Conservation (phyloP, 2,113 vertebrate genomes). For the Pituophis catenifer region DNA sequence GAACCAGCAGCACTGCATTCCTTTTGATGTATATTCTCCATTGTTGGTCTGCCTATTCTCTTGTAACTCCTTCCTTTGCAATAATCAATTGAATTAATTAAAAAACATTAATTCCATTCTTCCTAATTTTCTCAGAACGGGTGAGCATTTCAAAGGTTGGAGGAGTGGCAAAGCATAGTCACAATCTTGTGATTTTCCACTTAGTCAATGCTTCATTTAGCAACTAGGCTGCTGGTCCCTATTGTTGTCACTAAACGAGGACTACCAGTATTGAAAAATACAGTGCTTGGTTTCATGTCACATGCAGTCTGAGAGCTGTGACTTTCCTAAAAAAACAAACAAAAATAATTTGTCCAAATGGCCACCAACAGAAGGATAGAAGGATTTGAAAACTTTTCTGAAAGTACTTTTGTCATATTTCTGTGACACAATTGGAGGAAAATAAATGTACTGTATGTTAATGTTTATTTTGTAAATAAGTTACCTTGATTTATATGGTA, state of each 20-base stretch:
- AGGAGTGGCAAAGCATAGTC: not conserved
- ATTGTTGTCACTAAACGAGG: not conserved
- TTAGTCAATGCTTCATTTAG: not conserved
- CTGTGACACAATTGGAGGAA: not conserved
- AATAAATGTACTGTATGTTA: not conserved
- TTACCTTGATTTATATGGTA: not conserved
- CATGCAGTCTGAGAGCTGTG: not conserved
- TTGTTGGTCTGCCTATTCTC: not conserved
- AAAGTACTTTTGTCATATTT: not conserved
- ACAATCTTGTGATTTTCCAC: not conserved
- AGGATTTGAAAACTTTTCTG: not conserved
- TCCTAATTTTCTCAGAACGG: not conserved
- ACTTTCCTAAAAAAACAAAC: not conserved
- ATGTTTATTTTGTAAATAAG: not conserved
- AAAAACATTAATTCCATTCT: not conserved
- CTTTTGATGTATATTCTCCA: not conserved
- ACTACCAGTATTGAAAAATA: not conserved
- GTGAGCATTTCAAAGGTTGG: not conserved
- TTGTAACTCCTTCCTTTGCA: not conserved
- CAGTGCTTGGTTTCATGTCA: not conserved
- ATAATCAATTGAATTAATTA: not conserved
- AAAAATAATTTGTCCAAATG: not conserved
- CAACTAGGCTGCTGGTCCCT: not conserved
- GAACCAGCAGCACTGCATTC: not conserved
- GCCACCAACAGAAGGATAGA: not conserved